These are phyloP conservation scores for Odontophorus gujanensis DNA, from an alignment of 2,113 vertebrate species.

Conservation along the genomic window DNA sequence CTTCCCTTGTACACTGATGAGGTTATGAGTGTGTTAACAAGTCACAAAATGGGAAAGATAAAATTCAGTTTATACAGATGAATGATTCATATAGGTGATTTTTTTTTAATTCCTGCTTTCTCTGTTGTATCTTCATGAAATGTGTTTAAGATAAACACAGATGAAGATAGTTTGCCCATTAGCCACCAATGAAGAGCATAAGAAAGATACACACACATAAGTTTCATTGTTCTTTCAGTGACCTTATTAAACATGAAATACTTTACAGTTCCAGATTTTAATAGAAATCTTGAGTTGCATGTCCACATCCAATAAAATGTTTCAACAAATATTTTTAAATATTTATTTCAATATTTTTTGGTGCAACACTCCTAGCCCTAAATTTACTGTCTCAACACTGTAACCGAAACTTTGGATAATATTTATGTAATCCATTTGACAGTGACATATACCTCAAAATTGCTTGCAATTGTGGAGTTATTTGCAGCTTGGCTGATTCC, in stretches of 20 bases:
- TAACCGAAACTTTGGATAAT: neutral
- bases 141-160: neutral
- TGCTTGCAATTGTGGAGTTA: neutral
- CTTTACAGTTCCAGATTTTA: neutral
- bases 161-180: neutral
- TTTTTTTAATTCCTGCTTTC: neutral
- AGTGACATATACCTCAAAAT: neutral
- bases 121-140: neutral
- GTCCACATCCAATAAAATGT: neutral
- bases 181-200: neutral
- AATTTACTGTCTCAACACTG: neutral
- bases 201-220: neutral
- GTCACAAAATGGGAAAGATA: neutral
- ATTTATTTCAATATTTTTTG: neutral
- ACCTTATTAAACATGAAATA: neutral
- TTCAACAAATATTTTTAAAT: neutral
- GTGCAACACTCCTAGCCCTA: neutral
- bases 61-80: neutral
- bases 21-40: neutral
- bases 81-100: neutral
- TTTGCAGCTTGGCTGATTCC: neutral
- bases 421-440: neutral
- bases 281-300: neutral
- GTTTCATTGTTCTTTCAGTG: neutral
- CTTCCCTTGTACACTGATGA: neutral